A percentile compares a stretch with the other conserved stretches of the same genome.
These are phyloP conservation scores for Crotalus adamanteus DNA, from an alignment of 2,797 vertebrate genomes.

Conservation along the genomic window DNA sequence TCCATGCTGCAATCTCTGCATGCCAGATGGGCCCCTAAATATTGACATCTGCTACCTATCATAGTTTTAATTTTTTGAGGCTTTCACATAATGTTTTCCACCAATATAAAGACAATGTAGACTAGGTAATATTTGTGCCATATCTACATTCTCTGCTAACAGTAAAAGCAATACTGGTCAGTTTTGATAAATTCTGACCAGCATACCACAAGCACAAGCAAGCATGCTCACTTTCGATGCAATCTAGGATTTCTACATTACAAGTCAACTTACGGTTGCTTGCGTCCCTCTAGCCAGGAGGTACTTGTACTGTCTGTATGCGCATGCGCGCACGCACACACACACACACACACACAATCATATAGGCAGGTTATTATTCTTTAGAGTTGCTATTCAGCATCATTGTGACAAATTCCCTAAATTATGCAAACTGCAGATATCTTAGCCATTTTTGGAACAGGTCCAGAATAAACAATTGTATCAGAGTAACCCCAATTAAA, in stretches of 20 bases:
- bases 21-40: background rate
- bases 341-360: slow-evolving; percentile 12
- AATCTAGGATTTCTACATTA: background rate
- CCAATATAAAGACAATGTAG: background rate
- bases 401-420: slow-evolving; percentile 63
- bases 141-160: background rate
- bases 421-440: slow-evolving; percentile 71
- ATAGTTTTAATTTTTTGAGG: background rate
- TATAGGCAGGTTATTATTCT: slow-evolving; percentile 36
- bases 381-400: slow-evolving; percentile 40
- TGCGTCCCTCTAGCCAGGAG: background rate
- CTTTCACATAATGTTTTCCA: background rate
- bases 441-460: slow-evolving; percentile 72
- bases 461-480: slow-evolving; percentile 78
- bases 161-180: background rate
- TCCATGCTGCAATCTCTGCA: background rate
- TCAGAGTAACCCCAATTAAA: slow-evolving; percentile 59
- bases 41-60: background rate
- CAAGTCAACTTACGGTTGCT: background rate
- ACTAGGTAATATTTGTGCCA: background rate
- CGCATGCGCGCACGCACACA: background rate
- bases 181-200: background rate
- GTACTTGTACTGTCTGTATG: background rate
- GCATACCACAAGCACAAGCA: background rate
- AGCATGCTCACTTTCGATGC: background rate